A percentile compares a stretch with the other conserved stretches of the same genome.
Evolutionary conservation across 2,113 vertebrate genomes (phyloP).

Genomic region (Labeo catla): DNA sequence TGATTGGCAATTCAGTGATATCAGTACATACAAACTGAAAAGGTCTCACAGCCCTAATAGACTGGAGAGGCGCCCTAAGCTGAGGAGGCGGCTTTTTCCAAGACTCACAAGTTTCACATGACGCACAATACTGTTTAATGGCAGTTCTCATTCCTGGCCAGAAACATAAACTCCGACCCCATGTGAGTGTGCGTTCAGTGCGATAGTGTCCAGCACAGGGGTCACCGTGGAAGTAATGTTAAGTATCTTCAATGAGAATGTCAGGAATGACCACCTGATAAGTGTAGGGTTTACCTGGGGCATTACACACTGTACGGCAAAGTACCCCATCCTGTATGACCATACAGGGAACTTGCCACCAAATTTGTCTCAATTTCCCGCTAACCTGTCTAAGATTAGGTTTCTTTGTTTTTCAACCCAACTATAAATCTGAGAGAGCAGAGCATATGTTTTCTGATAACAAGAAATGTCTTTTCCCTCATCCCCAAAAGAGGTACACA

Average conservation of each 20-base stretch:
- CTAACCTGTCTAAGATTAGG: no score
- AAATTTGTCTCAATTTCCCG: no score
- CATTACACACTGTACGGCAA: no score
- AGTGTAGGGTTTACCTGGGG: no score
- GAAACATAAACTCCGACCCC: background rate
- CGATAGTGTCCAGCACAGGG: constrained; percentile 11
- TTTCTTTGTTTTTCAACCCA: no score
- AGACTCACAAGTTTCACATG: background rate
- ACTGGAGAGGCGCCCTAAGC: background rate
- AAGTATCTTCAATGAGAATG: background rate
- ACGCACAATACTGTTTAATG: background rate
- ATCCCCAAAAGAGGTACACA: background rate
- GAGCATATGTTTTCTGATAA: background rate
- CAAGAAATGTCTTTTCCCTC: background rate
- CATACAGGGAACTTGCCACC: no score
- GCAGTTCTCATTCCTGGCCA: background rate
- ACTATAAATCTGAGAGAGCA: no score
- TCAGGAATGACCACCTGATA: background rate
- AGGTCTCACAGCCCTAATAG: background rate
- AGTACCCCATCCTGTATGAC: no score
- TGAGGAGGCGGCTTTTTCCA: background rate
- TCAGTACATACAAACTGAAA: background rate
- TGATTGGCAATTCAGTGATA: background rate
- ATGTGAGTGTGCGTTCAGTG: background rate
- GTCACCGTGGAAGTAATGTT: background rate